phyloP scores from a whole-genome alignment of 2,888 invertebrate species.

The Coleophora flavipennella region DNA sequence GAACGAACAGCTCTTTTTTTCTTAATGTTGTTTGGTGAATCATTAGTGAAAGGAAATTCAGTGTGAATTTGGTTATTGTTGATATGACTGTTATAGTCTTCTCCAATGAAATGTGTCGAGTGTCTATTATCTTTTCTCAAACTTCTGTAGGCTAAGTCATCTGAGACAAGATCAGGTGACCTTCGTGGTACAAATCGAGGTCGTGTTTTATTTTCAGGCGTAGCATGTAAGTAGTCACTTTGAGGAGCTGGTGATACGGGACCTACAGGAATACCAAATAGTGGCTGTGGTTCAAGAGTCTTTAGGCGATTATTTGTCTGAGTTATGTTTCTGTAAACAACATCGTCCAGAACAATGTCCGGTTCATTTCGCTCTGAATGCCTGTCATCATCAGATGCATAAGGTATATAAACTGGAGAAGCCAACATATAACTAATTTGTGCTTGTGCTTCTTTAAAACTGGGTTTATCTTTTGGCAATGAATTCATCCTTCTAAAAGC shows the following conservation, averaged over 20 bases:
- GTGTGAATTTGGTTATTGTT: constrained; percentile 58
- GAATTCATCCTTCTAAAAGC: constrained; percentile 81
- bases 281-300: constrained; percentile 86
- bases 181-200: constrained; percentile 77
- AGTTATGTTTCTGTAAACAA: constrained; percentile 85
- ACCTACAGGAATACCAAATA: constrained; percentile 91
- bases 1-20: constrained; percentile 88
- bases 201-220: constrained; percentile 74
- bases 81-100: constrained; percentile 59
- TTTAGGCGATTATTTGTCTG: constrained; percentile 82
- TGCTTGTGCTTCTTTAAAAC: constrained; percentile 48
- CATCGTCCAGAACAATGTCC: constrained; percentile 87
- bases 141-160: constrained; percentile 89
- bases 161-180: constrained; percentile 87
- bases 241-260: constrained; percentile 85
- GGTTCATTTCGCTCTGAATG: constrained; percentile 80
- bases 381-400: constrained; percentile 61
- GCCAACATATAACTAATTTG: constrained; percentile 79
- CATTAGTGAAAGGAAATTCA: constrained; percentile 48
- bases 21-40: constrained; percentile 62
- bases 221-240: constrained; percentile 88
- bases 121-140: constrained; percentile 84
- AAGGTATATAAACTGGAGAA: constrained; percentile 76
- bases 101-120: constrained; percentile 60
- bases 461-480: constrained; percentile 63